Evolutionary conservation across 2,797 vertebrate genomes (phyloP).

Genomic region (Sciurus vulgaris): DNA sequence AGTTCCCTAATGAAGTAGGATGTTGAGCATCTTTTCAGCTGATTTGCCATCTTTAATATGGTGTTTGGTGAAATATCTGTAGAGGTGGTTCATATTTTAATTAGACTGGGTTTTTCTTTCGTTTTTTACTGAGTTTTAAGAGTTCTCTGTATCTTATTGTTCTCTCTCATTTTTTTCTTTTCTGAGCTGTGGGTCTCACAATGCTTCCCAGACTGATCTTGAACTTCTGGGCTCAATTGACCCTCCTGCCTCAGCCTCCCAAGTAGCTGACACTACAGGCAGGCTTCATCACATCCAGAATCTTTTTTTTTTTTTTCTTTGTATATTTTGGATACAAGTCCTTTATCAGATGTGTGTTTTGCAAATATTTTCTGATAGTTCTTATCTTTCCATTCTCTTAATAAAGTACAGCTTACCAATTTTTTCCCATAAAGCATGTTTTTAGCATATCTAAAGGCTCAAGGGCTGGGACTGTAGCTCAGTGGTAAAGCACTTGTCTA

Average conservation of each 20-base stretch:
- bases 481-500: not conserved
- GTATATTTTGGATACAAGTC: not conserved
- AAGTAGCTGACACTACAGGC: too few relatives aligned
- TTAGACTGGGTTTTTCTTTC: not conserved
- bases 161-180: not conserved
- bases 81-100: not conserved
- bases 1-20: not conserved
- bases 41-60: not conserved
- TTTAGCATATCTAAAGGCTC: not conserved
- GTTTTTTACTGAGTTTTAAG: too few relatives aligned
- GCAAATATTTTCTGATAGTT: not conserved
- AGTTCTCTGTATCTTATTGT: not conserved
- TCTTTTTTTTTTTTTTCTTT: not conserved
- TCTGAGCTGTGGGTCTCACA: not conserved
- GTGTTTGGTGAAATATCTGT: not conserved
- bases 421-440: not conserved
- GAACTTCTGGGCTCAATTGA: not conserved
- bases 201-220: not conserved
- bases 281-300: not conserved
- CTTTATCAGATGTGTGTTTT: not conserved
- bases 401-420: not conserved
- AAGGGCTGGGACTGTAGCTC: not conserved
- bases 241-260: not conserved
- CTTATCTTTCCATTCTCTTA: slow-evolving; percentile 47
- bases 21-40: not conserved